Evolutionary conservation across 2,797 vertebrate species (phyloP), one percentile per base, ranked within the genome.

Genomic region (Sebastes cheni): DNA sequence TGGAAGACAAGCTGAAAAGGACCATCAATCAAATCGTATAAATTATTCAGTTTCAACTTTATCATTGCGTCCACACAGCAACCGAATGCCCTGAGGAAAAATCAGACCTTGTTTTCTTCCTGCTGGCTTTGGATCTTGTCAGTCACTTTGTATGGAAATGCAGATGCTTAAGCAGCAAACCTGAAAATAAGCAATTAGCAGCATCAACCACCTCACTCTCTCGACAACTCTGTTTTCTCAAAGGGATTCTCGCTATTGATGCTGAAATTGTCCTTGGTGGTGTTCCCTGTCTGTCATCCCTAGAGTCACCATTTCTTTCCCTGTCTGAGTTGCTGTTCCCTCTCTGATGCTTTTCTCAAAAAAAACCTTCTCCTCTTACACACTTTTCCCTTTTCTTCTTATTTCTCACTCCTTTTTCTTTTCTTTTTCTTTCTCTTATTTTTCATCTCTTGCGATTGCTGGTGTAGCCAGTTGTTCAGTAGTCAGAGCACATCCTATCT

Each of bases 131-230:
- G 72, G 32, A 79, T 84, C 68, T 77, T 74, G 79, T 86, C 75
- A 75, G 50, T 84, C 69, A 77, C 74, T 90, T 85, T 85, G 87
- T 39, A 88, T 92, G 77, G 77, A 87, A 86, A 91, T 90, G 50
- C 75, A 85, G 72, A 90, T 60, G 81, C 81, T 71, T 70, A 86
- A 83, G 74, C 83, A 79, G 79, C 80, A 90, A 91, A 90, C 77
- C 83, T 85, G 77, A 89, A 89, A 92, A 92, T 84, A 87, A 85
- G 77, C 90, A 91, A 93, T 93, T 93, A 92, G 83, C 62, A 78
- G 85, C 89, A 88, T 89, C 79, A 88, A 80, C 69, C 83, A 84
- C 79, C 72, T 79, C 78, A 60, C 75, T 84, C 67, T 71, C 79
- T 80, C 58, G 75, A 81, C 72, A 75, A 20, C 64, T 60, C 54